phyloP scores from a whole-genome alignment of 2,113 vertebrate genomes.

The Hymenochirus boettgeri region DNA sequence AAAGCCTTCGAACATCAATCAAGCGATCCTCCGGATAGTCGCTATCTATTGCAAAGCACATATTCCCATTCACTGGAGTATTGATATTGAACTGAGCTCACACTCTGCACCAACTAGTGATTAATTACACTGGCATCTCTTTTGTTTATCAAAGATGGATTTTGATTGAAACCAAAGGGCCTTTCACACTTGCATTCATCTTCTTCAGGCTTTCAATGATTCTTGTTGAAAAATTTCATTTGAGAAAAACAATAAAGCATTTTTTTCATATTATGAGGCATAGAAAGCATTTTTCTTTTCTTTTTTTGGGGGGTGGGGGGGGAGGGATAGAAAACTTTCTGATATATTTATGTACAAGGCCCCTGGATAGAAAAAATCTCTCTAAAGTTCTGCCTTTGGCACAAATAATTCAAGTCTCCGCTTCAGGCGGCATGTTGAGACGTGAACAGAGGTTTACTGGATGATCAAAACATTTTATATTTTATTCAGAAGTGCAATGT shows the following conservation, averaged over 20 bases:
- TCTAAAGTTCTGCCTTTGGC: slow-evolving; percentile 5
- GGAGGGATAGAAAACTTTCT: no score
- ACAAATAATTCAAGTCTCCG: slow-evolving; percentile 13
- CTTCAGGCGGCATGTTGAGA: background rate
- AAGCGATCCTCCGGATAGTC: slow-evolving; percentile 28
- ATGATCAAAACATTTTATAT: slow-evolving; percentile 24
- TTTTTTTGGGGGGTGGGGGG: no score
- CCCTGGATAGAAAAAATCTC: slow-evolving; percentile 11
- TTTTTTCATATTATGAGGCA: slow-evolving; percentile 23
- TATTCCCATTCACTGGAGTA: slow-evolving; percentile 9
- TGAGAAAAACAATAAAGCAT: slow-evolving; percentile 21
- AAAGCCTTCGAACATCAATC: slow-evolving; percentile 30
- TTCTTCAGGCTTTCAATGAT: slow-evolving; percentile 13
- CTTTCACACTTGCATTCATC: slow-evolving; percentile 28
- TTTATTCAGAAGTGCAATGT: slow-evolving; percentile 12
- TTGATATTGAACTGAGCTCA: slow-evolving; percentile 5
- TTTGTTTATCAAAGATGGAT: slow-evolving; percentile 33
- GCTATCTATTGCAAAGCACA: slow-evolving; percentile 21
- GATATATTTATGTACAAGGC: no score
- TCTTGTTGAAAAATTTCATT: slow-evolving; percentile 20
- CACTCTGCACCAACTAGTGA: slow-evolving; percentile 18
- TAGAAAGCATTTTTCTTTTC: slow-evolving; percentile 11
- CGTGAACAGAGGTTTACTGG: background rate
- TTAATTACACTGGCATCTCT: slow-evolving; percentile 35
- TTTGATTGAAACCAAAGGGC: slow-evolving; percentile 37